A percentile compares a stretch with the other conserved stretches of the same genome.
These are phyloP conservation scores for Hippocampus guttulatus DNA, from an alignment of 2,113 vertebrate genomes.

Conservation along the genomic window DNA sequence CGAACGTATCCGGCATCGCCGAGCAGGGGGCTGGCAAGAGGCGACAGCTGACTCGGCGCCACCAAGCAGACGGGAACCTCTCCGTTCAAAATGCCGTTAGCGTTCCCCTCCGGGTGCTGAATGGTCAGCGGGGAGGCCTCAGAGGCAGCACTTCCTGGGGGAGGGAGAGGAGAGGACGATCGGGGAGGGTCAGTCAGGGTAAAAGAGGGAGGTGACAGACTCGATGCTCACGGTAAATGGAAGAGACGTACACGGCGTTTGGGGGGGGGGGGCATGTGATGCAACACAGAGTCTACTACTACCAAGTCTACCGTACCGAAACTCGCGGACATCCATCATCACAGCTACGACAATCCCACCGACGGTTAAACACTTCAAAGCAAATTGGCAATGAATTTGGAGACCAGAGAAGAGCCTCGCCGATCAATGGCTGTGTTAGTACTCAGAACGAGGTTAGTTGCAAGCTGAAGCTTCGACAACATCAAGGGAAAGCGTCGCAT, in stretches of 20 bases:
- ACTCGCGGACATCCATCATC: neutral
- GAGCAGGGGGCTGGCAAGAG: constrained; percentile 85
- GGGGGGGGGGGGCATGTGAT: constrained; percentile 1
- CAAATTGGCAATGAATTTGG: constrained; percentile 33
- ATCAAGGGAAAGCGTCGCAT: neutral
- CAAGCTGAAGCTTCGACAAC: neutral
- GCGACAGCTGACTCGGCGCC: constrained; percentile 78
- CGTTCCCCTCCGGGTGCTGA: constrained; percentile 69
- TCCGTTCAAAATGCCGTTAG: constrained; percentile 67
- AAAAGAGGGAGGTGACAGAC: constrained; percentile 24
- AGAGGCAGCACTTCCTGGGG: constrained; percentile 81
- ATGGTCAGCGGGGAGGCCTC: constrained; percentile 78
- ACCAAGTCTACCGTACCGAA: constrained; percentile 11
- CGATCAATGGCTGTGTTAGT: neutral
- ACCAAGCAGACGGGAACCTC: constrained; percentile 66
- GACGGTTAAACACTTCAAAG: neutral
- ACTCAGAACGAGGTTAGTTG: neutral
- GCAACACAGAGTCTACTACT: neutral
- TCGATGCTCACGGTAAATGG: constrained; percentile 11
- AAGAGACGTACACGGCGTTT: neutral
- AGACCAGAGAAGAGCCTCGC: neutral
- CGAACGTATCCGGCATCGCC: constrained; percentile 79
- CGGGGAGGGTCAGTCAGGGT: neutral
- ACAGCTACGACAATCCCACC: neutral
- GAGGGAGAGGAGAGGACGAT: constrained; percentile 20